Evolutionary conservation across 2,797 vertebrate genomes (phyloP), one percentile per base, ranked within the genome.

Genomic region (Gorsachius magnificus): DNA sequence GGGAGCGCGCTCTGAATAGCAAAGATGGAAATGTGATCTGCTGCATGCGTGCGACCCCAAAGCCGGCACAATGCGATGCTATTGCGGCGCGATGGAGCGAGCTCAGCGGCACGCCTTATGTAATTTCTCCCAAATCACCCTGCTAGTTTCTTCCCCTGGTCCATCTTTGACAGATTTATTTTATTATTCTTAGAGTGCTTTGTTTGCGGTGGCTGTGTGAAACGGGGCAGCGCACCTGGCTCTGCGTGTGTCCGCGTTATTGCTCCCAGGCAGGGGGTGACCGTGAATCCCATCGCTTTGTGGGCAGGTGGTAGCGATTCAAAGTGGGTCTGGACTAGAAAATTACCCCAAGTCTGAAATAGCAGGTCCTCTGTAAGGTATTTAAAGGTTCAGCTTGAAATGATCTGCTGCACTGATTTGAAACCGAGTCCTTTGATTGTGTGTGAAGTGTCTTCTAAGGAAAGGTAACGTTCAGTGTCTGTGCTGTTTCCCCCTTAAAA

Each of bases 131-230:
- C 36, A 11, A 9, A 75, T 3, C 63, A 10, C 20, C 80, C 24
- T 4, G 16, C 28, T 7, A 21, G 7, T 5, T 45, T 6, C 1
- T 36, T 60, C 25, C 0, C 3, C 26, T 15, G 14, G 46, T 8
- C 16, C 38, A 0, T 13, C 24, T 15, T 11, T 1, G 53, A 48
- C 3, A 9, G 4, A 43, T 43, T 43, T 43, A 43, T 43, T 43
- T 43, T 43, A 68, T 1, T 14, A 29, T 15, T 41, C 41, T 41
- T 10, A n/a, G 26, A 54, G 51, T 19, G 4, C 63, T 21, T 43
- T 12, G 10, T 41, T 6, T 7, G 33, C 2, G 5, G 82, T 0
- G 64, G 69, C 7, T 6, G 0, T 4, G 58, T 5, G 64, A 28
- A 69, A 50, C 1, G 4, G 92, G 58, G 68, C 20, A 13, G 82